Conservation (phyloP, 2,888 invertebrate genomes). For the Epirrhoe alternata region DNA sequence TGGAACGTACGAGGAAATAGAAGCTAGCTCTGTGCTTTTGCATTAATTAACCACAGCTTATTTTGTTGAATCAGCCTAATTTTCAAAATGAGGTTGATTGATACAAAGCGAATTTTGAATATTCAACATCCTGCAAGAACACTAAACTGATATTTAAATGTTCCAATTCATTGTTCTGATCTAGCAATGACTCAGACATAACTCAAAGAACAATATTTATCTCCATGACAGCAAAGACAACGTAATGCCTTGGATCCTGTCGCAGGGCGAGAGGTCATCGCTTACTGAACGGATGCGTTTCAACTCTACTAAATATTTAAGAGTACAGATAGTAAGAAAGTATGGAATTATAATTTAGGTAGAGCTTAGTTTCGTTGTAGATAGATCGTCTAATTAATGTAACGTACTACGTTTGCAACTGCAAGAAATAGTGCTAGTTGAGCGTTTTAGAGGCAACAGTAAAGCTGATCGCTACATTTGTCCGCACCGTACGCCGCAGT, state of each 20-base stretch:
- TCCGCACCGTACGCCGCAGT: too few species aligned
- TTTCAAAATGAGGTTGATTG: too few species aligned
- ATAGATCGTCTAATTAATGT: too few species aligned
- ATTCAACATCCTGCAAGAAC: not conserved
- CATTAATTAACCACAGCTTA: not conserved
- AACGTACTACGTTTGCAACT: too few species aligned
- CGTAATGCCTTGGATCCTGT: constrained; percentile 65
- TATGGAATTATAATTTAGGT: not conserved
- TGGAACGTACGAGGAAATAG: constrained; percentile 33
- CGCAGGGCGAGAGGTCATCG: constrained; percentile 68
- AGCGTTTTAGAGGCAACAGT: too few species aligned
- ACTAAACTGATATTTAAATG: not conserved
- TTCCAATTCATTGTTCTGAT: constrained; percentile 1
- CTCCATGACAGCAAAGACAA: constrained; percentile 49
- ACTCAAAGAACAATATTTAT: constrained; percentile 41
- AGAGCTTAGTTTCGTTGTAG: not conserved
- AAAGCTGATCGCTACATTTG: too few species aligned
- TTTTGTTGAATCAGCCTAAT: not conserved
- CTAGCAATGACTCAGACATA: constrained; percentile 23
- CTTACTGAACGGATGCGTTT: constrained; percentile 68
- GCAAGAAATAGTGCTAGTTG: too few species aligned
- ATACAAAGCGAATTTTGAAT: too few species aligned
- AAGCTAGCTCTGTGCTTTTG: constrained; percentile 8
- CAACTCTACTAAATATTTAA: constrained; percentile 60
- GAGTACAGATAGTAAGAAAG: constrained; percentile 34